Conservation (phyloP, 2,113 vertebrate genomes). For the Planiliza haematocheilus region DNA sequence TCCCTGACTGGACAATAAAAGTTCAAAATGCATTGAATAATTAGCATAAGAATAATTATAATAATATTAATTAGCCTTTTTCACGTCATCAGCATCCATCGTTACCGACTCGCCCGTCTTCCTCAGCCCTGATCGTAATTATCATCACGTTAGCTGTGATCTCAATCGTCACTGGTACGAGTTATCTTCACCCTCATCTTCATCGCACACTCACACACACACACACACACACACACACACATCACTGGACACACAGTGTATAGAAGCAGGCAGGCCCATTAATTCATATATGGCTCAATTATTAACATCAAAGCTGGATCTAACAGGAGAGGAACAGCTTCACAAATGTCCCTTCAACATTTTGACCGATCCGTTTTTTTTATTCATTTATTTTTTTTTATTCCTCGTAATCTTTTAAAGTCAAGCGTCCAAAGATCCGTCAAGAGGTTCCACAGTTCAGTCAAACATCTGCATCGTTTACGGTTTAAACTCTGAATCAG, state of each 20-base stretch:
- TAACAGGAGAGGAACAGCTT: constrained; percentile 40
- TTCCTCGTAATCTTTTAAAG: constrained; percentile 1
- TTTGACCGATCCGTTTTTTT: not conserved
- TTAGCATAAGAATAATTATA: constrained; percentile 53
- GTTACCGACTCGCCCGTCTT: constrained; percentile 9
- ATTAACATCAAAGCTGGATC: constrained; percentile 66
- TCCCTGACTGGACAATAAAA: constrained; percentile 46
- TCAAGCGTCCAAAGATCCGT: constrained; percentile 5
- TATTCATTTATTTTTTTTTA: no score
- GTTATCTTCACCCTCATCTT: constrained; percentile 19
- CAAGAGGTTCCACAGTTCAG: not conserved
- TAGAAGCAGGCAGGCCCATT: constrained; percentile 71
- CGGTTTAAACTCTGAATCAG: not conserved
- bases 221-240: constrained; percentile 45
- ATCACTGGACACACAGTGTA: constrained; percentile 67
- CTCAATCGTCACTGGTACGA: constrained; percentile 16
- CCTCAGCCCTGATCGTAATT: constrained; percentile 34
- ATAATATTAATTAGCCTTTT: constrained; percentile 54
- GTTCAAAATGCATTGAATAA: constrained; percentile 39
- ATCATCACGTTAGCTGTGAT: constrained; percentile 29
- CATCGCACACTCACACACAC: constrained; percentile 31
- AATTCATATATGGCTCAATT: constrained; percentile 75
- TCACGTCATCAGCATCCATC: constrained; percentile 50
- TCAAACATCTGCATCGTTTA: not conserved
- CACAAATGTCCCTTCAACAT: constrained; percentile 17